A percentile compares a stretch with the other conserved stretches of the same genome.
These are phyloP conservation scores for Percopsis transmontana DNA, from an alignment of 2,113 vertebrate species.

Conservation along the genomic window DNA sequence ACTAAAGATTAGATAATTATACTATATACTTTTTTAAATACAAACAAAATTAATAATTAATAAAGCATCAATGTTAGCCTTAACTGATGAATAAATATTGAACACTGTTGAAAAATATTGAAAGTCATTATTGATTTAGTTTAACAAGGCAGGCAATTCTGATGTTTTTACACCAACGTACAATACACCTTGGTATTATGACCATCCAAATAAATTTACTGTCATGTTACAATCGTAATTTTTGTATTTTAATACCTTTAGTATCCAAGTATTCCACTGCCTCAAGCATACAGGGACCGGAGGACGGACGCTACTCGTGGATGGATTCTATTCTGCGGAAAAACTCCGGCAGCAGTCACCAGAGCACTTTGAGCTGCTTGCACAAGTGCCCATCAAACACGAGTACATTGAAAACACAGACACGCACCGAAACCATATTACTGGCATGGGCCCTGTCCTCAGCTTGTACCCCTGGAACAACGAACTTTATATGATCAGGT, in stretches of 20 bases:
- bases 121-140: no score
- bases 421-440: slow-evolving; percentile 87
- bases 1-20: no score
- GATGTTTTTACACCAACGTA: no score
- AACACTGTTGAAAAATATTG: no score
- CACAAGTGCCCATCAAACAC: slow-evolving; percentile 85
- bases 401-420: slow-evolving; percentile 85
- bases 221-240: no score
- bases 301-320: slow-evolving; percentile 88
- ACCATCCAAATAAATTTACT: no score
- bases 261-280: slow-evolving; percentile 94
- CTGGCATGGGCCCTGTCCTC: slow-evolving; percentile 85
- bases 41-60: no score
- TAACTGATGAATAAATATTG: no score
- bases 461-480: slow-evolving; percentile 93
- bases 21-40: no score
- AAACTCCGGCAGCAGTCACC: slow-evolving; percentile 77
- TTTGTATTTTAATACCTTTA: slow-evolving; percentile 48
- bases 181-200: no score
- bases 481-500: slow-evolving; percentile 92
- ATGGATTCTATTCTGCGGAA: slow-evolving; percentile 89
- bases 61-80: no score
- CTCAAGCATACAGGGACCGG: slow-evolving; percentile 91
- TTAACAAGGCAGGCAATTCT: no score
- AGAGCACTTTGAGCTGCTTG: slow-evolving; percentile 84